These are phyloP conservation scores for Lithosia quadra DNA, from an alignment of 2,888 invertebrate species.

Conservation along the genomic window DNA sequence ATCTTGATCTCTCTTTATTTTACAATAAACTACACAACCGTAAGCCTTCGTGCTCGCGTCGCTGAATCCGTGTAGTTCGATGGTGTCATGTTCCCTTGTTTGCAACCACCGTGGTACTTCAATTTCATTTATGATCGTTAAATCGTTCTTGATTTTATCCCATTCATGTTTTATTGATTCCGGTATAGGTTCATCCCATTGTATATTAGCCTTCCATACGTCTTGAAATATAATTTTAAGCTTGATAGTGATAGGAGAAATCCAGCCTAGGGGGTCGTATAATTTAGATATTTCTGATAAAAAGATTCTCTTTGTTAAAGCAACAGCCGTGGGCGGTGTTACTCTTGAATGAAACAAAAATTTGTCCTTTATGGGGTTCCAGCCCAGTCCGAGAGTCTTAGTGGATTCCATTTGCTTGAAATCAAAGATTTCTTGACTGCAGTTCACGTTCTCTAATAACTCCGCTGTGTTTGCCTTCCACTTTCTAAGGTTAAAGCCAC, in stretches of 20 bases:
- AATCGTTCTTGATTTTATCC: background rate
- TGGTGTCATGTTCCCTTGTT: background rate
- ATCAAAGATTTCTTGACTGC: constrained; percentile 13
- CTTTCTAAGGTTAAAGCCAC: constrained; percentile 14
- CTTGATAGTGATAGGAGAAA: constrained; percentile 28
- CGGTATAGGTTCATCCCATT: constrained; percentile 26
- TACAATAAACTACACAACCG: background rate
- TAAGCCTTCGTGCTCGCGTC: constrained; percentile 9
- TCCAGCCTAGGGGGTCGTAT: constrained; percentile 37
- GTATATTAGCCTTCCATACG: constrained; percentile 14
- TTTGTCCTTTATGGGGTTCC: constrained; percentile 28
- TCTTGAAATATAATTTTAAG: constrained; percentile 34
- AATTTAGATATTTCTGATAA: constrained; percentile 33
- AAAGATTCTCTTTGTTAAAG: constrained; percentile 25
- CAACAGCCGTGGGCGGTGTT: no score
- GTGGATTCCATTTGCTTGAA: constrained; percentile 27
- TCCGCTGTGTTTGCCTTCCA: background rate
- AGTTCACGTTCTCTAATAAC: background rate
- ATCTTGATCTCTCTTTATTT: background rate
- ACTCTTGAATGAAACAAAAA: constrained; percentile 22
- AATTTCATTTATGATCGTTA: background rate
- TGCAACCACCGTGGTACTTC: constrained; percentile 20
- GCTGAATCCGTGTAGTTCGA: constrained; percentile 11
- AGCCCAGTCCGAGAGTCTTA: constrained; percentile 31
- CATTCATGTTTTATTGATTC: constrained; percentile 1